phyloP scores from a whole-genome alignment of 2,888 invertebrate species.

The Spodoptera littoralis region DNA sequence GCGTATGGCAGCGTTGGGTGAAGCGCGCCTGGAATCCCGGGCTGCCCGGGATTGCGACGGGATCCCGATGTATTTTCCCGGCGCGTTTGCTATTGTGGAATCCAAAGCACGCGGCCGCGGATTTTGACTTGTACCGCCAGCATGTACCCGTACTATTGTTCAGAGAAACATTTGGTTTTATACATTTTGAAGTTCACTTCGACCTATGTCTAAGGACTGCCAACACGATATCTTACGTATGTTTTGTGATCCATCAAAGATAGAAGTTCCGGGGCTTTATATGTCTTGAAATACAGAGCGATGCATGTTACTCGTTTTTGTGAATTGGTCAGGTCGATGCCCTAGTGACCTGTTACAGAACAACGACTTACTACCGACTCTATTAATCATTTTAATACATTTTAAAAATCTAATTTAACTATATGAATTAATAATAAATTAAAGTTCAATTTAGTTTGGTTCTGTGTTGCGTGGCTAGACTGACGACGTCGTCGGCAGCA shows the following conservation, averaged over 20 bases:
- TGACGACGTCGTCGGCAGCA: conserved; percentile 23
- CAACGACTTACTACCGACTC: background rate
- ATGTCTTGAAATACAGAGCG: too few relatives aligned
- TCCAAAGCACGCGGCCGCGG: conserved; percentile 48
- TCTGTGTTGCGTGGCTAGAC: conserved; percentile 16
- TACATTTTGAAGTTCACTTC: conserved; percentile 19
- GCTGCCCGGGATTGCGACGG: conserved; percentile 55
- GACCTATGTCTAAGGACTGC: too few relatives aligned
- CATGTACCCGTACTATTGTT: conserved; percentile 30
- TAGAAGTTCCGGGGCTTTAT: too few relatives aligned
- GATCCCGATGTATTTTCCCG: conserved; percentile 57
- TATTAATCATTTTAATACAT: conserved; percentile 11
- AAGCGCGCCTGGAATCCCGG: conserved; percentile 60
- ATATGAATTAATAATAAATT: conserved; percentile 40
- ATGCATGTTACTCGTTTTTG: background rate
- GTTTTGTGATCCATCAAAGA: too few relatives aligned
- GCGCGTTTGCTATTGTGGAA: conserved; percentile 55
- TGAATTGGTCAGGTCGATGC: background rate
- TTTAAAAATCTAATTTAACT: conserved; percentile 10
- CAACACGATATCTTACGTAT: too few relatives aligned
- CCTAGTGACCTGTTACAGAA: conserved; percentile 1
- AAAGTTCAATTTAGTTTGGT: conserved; percentile 40
- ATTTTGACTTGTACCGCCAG: conserved; percentile 45
- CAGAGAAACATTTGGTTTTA: conserved; percentile 46
- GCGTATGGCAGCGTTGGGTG: conserved; percentile 53